Percentiles rank a stretch among this genome's conserved stretches.
Evolutionary conservation across 2,797 vertebrate genomes (phyloP).

Genomic region (Lemur catta): DNA sequence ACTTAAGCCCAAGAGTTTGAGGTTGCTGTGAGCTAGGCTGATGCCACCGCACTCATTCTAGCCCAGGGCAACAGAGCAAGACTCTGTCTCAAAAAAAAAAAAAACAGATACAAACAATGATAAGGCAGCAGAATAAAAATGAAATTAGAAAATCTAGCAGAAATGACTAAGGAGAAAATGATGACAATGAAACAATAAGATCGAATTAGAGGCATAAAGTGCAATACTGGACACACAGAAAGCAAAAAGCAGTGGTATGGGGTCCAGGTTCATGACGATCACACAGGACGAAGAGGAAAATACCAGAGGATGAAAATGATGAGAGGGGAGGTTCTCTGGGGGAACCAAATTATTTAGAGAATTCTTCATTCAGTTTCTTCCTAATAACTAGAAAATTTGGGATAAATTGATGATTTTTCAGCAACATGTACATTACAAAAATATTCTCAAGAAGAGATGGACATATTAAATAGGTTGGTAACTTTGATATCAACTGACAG

Average conservation of each 20-base stretch:
- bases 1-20: too few relatives aligned
- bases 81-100: too few relatives aligned
- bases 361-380: not conserved
- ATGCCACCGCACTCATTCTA: too few relatives aligned
- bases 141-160: not conserved
- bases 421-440: not conserved
- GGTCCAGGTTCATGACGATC: not conserved
- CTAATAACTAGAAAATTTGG: not conserved
- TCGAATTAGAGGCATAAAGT: not conserved
- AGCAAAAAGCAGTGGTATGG: not conserved
- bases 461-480: not conserved
- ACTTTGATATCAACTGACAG: not conserved
- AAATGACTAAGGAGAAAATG: not conserved
- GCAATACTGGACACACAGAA: not conserved
- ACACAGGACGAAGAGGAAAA: not conserved
- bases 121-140: not conserved
- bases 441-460: not conserved
- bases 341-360: not conserved
- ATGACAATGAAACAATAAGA: not conserved
- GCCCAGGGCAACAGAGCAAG: too few relatives aligned
- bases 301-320: not conserved
- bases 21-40: too few relatives aligned
- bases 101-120: not conserved
- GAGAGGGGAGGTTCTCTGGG: not conserved
- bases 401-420: not conserved